Evolutionary conservation across 2,888 invertebrate species (phyloP).

Genomic region (Meteorus cinctellus): DNA sequence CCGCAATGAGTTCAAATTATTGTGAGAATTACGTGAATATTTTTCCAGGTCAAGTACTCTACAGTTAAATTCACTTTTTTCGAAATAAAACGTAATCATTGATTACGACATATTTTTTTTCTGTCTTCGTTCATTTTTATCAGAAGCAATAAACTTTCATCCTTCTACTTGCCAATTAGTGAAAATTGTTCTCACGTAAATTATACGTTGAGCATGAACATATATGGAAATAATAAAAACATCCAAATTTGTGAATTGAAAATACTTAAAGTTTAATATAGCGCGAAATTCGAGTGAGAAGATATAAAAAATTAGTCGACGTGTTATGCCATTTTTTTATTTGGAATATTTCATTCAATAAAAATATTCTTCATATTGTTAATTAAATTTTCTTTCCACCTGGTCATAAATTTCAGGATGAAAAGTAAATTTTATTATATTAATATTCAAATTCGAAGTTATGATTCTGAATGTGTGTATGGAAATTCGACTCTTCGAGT

Average conservation of each 20-base stretch:
- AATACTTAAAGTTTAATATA: no score
- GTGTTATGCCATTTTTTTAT: no score
- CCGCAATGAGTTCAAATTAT: conserved; percentile 12
- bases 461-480: no score
- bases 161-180: conserved; percentile 26
- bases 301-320: no score
- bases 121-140: not conserved
- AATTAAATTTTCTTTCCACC: no score
- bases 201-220: not conserved
- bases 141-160: conserved; percentile 27
- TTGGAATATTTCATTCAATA: no score
- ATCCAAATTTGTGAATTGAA: not conserved
- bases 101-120: not conserved
- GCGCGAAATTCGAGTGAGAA: no score
- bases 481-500: no score
- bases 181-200: conserved; percentile 18
- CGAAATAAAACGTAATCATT: conserved; percentile 15
- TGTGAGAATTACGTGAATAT: conserved; percentile 9
- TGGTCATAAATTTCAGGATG: no score
- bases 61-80: not conserved
- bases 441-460: no score
- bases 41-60: conserved; percentile 24
- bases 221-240: conserved; percentile 1
- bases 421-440: no score
- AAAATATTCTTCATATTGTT: no score